These are phyloP conservation scores for Pygoscelis antarcticus DNA, from an alignment of 2,113 vertebrate species.

Conservation along the genomic window DNA sequence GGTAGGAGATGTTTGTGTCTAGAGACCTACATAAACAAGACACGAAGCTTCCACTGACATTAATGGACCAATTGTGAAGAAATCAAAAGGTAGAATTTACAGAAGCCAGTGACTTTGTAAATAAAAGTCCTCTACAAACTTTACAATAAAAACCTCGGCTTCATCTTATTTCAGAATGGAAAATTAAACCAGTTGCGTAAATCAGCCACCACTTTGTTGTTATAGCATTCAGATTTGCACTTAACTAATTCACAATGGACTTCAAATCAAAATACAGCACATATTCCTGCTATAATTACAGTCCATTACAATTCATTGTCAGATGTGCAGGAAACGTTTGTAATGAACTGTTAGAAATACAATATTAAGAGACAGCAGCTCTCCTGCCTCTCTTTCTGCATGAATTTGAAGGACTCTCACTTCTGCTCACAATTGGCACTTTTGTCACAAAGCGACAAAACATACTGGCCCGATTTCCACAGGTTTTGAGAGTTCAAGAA, in stretches of 20 bases:
- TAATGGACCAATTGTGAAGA: rapidly evolving
- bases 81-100: neutral
- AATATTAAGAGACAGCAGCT: neutral
- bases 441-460: neutral
- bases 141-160: neutral
- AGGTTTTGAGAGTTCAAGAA: neutral
- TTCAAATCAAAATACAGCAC: neutral
- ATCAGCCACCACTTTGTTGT: neutral
- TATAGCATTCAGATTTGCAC: neutral
- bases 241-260: neutral
- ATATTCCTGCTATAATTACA: neutral
- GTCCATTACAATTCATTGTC: neutral
- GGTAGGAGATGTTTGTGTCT: neutral
- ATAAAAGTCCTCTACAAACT: neutral
- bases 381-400: neutral
- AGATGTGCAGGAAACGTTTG: neutral
- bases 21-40: neutral
- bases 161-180: neutral
- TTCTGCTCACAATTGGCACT: neutral
- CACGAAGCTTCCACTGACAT: neutral
- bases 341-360: neutral
- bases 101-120: neutral
- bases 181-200: neutral
- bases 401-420: neutral
- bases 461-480: rapidly evolving